phyloP scores from a whole-genome alignment of 2,113 vertebrate genomes.

The Leucosticte australis region DNA sequence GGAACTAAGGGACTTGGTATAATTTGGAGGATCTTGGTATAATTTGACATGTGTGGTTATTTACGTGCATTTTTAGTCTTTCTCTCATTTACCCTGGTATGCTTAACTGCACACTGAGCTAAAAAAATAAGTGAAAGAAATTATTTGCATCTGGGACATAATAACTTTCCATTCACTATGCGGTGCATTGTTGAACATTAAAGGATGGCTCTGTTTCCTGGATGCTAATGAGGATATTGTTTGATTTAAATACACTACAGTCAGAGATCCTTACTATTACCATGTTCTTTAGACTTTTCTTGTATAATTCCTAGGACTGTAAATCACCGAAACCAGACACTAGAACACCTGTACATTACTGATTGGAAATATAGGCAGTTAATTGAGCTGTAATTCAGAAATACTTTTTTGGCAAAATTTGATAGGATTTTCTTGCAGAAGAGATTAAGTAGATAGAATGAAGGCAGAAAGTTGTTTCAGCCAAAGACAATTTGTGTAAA shows the following conservation, averaged over 20 bases:
- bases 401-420: background rate
- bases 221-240: conserved; percentile 17
- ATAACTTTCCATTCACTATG: background rate
- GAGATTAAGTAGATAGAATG: background rate
- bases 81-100: background rate
- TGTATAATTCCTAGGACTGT: background rate
- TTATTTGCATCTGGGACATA: background rate
- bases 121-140: conserved; percentile 1
- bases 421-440: background rate
- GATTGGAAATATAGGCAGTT: background rate
- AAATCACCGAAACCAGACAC: background rate
- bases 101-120: background rate
- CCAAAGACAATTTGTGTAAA: background rate
- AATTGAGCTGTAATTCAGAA: background rate
- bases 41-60: background rate
- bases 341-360: background rate
- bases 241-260: conserved; percentile 41
- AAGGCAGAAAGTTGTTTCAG: background rate
- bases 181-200: background rate
- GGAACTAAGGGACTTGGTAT: background rate
- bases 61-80: background rate
- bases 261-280: conserved; percentile 5
- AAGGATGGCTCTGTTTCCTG: conserved; percentile 20
- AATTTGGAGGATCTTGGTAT: background rate
- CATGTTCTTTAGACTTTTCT: background rate